Conservation (phyloP, 2,113 vertebrate species). For the Leptobrachium ailaonicum region DNA sequence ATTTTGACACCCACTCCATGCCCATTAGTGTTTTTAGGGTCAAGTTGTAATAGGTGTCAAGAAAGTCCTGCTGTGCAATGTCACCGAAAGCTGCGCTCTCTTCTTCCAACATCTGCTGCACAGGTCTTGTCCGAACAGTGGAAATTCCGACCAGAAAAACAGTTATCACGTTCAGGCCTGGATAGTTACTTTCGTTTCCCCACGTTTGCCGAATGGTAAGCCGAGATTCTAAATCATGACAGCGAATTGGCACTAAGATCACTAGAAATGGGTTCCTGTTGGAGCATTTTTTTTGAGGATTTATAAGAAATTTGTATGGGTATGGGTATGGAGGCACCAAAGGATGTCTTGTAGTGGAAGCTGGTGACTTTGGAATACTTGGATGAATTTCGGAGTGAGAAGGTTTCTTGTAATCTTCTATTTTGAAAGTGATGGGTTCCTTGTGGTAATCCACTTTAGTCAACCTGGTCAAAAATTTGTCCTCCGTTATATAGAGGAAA, state of each 20-base stretch:
- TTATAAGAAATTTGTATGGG: constrained; percentile 17
- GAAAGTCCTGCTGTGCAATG: constrained; percentile 76
- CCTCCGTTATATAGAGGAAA: too few species aligned
- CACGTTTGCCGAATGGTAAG: constrained; percentile 68
- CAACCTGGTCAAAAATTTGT: too few species aligned
- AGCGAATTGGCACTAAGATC: constrained; percentile 53
- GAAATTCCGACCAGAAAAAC: constrained; percentile 66
- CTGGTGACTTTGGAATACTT: background rate
- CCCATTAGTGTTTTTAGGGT: constrained; percentile 79
- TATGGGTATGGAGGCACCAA: background rate
- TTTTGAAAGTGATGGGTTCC: too few species aligned
- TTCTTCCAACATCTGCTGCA: constrained; percentile 39
- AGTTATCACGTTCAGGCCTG: constrained; percentile 55
- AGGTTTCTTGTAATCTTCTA: too few species aligned
- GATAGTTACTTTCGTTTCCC: constrained; percentile 62
- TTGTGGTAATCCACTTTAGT: too few species aligned
- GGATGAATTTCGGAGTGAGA: too few species aligned
- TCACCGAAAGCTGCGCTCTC: constrained; percentile 67
- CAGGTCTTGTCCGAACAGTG: background rate
- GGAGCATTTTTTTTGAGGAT: constrained; percentile 2
- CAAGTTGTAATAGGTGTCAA: constrained; percentile 73
- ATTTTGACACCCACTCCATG: constrained; percentile 53
- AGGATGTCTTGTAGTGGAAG: too few species aligned
- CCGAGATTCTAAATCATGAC: constrained; percentile 48
- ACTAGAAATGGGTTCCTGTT: constrained; percentile 21